phyloP scores from a whole-genome alignment of 2,113 vertebrate genomes.

The Prinia subflava region DNA sequence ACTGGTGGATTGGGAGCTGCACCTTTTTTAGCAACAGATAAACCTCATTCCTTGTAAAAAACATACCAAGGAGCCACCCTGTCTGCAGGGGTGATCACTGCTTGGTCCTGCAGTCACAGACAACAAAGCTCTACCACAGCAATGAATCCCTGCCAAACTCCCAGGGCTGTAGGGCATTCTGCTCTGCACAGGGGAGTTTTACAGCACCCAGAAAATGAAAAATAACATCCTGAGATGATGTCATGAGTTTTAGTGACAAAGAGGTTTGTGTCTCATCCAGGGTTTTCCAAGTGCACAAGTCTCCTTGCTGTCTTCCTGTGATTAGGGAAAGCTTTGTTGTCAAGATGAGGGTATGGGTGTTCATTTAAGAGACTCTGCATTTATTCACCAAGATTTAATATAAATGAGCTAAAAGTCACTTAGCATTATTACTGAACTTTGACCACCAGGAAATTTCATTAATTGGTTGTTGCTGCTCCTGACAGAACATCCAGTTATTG shows the following conservation, averaged over 20 bases:
- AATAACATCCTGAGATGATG: background rate
- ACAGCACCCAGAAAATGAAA: background rate
- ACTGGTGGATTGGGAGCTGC: background rate
- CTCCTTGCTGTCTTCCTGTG: background rate
- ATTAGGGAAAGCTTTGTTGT: background rate
- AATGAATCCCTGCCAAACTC: background rate
- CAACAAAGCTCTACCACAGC: background rate
- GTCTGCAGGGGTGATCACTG: background rate
- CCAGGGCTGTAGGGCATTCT: background rate
- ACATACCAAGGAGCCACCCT: background rate
- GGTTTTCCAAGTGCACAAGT: background rate
- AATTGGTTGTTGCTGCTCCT: background rate
- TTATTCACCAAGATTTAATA: background rate
- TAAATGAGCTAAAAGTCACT: background rate
- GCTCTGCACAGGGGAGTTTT: background rate
- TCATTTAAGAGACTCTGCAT: background rate
- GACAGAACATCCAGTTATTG: background rate
- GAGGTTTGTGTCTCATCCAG: background rate
- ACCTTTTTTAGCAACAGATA: background rate
- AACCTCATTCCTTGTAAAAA: background rate
- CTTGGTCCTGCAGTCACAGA: background rate
- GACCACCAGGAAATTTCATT: background rate
- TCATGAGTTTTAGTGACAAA: background rate
- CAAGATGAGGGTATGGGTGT: background rate
- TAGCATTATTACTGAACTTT: background rate